Percentiles rank a stretch among this genome's conserved stretches.
These are phyloP conservation scores for Eupithecia insigniata DNA, from an alignment of 2,888 invertebrate genomes.

Conservation along the genomic window DNA sequence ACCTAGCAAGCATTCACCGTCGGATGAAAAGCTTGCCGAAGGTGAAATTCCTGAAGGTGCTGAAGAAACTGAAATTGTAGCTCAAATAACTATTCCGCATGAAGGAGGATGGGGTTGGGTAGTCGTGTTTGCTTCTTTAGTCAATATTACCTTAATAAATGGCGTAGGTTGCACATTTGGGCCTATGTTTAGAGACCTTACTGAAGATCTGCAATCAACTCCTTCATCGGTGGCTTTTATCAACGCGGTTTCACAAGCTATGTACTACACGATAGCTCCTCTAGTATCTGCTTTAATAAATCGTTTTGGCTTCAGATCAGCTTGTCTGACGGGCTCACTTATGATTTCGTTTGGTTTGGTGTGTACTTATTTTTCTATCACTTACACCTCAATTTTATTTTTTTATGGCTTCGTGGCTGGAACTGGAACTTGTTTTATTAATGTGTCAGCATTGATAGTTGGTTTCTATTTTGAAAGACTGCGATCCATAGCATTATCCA, in stretches of 20 bases:
- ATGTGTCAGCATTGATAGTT: constrained; percentile 69
- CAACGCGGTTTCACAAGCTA: constrained; percentile 70
- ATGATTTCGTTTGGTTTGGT: constrained; percentile 63
- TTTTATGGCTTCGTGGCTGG: constrained; percentile 71
- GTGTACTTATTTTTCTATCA: constrained; percentile 64
- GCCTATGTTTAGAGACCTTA: constrained; percentile 64
- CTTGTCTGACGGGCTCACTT: constrained; percentile 70
- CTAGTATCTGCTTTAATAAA: constrained; percentile 74
- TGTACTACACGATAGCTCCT: constrained; percentile 70
- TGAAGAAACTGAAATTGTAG: constrained; percentile 76
- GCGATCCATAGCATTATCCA: constrained; percentile 67
- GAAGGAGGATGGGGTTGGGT: constrained; percentile 80
- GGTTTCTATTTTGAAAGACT: constrained; percentile 78
- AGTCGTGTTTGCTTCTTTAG: constrained; percentile 66
- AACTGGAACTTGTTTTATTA: constrained; percentile 68
- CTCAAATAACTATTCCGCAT: constrained; percentile 72
- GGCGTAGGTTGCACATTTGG: constrained; percentile 73
- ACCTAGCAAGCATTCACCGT: neutral
- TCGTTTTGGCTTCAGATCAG: constrained; percentile 74
- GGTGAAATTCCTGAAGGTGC: constrained; percentile 61
- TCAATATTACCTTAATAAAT: constrained; percentile 64
- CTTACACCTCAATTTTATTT: constrained; percentile 57
- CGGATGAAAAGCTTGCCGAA: constrained; percentile 33
- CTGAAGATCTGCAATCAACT: constrained; percentile 58
- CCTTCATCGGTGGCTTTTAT: constrained; percentile 64